These are phyloP conservation scores for Myotis lucifugus DNA, from an alignment of 2,113 vertebrate species.

Conservation along the genomic window DNA sequence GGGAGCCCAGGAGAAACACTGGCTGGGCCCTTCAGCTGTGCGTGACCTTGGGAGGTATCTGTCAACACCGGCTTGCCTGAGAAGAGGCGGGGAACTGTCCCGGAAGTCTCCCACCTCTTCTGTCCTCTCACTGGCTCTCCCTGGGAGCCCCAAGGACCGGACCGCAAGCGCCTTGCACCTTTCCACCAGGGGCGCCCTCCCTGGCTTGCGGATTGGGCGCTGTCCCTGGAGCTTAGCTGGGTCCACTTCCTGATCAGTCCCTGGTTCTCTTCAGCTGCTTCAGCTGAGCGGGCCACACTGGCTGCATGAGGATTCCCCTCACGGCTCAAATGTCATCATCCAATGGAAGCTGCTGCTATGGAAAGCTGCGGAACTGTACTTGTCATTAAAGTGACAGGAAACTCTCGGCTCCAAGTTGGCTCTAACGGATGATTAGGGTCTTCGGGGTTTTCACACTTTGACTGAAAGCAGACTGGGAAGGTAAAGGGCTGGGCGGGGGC, in stretches of 20 bases:
- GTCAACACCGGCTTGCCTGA: background rate
- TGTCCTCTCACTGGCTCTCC: background rate
- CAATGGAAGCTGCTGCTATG: background rate
- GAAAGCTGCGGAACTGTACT: background rate
- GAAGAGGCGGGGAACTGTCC: background rate
- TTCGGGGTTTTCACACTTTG: conserved; percentile 46
- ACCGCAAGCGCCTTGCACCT: background rate
- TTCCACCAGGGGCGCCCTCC: background rate
- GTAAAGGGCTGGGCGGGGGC: background rate
- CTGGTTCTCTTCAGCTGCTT: background rate
- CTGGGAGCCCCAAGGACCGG: background rate
- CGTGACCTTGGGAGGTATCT: background rate
- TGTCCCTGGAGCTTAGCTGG: background rate
- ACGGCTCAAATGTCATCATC: conserved; percentile 22
- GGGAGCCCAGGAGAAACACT: background rate
- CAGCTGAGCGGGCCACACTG: background rate
- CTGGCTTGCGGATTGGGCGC: background rate
- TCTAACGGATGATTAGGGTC: conserved; percentile 45
- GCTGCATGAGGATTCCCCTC: background rate
- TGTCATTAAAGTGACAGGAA: conserved; percentile 57
- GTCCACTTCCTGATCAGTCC: background rate
- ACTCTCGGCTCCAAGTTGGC: background rate
- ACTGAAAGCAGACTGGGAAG: background rate
- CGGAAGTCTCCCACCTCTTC: background rate
- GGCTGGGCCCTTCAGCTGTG: background rate